A percentile compares a stretch with the other conserved stretches of the same genome.
Conservation (phyloP, 2,888 invertebrate species). For the Mechanitis messenoides region DNA sequence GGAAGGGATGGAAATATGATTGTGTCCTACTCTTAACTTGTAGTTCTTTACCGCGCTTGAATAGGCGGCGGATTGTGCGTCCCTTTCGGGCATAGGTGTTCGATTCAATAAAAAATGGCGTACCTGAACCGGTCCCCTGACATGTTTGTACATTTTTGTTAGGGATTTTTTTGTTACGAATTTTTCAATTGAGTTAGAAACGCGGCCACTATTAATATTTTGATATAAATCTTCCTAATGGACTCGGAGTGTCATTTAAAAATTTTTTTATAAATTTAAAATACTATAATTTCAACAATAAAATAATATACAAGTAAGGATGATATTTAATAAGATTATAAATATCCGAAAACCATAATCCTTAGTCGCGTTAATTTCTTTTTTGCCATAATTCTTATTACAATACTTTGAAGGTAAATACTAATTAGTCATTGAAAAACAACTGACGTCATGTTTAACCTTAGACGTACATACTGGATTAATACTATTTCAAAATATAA, state of each 20-base stretch:
- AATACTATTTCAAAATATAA: neutral
- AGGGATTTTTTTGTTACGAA: conserved; percentile 66
- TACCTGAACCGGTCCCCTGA: conserved; percentile 72
- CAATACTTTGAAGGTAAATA: too few relatives aligned
- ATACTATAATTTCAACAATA: neutral
- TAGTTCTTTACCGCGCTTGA: conserved; percentile 43
- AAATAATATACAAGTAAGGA: neutral
- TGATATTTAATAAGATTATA: too few relatives aligned
- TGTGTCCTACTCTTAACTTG: conserved; percentile 41
- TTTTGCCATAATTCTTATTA: too few relatives aligned
- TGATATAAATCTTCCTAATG: neutral
- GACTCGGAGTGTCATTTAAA: too few relatives aligned
- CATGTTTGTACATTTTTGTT: conserved; percentile 75
- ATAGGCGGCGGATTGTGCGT: conserved; percentile 52
- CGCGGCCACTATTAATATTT: conserved; percentile 68
- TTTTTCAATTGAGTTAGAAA: conserved; percentile 71
- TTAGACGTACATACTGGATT: neutral
- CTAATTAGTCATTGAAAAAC: too few relatives aligned
- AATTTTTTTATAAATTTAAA: neutral
- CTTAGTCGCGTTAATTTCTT: too few relatives aligned
- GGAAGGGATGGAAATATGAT: conserved; percentile 40
- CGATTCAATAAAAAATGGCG: conserved; percentile 73
- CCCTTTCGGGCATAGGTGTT: conserved; percentile 68
- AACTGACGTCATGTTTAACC: too few relatives aligned
- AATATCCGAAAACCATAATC: too few relatives aligned